These are phyloP conservation scores for Bradypus variegatus DNA, from an alignment of 2,797 vertebrate genomes.

Conservation along the genomic window DNA sequence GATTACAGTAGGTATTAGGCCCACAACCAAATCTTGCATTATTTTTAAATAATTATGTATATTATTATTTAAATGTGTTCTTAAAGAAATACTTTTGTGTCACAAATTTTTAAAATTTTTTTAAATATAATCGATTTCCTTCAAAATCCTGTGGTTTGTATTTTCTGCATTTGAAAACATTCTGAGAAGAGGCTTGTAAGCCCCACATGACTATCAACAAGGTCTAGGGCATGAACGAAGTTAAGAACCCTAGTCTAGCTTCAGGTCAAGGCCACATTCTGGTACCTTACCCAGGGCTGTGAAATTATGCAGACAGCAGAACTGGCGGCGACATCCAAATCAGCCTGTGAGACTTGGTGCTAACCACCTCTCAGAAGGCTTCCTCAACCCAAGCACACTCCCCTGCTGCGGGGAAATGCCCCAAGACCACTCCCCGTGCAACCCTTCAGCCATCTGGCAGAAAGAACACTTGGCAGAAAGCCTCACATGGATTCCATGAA, in stretches of 20 bases:
- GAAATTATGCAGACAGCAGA: background rate
- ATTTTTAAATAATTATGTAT: too few relatives aligned
- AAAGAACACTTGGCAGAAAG: background rate
- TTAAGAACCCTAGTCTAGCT: background rate
- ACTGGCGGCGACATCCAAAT: background rate
- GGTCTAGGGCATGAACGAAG: background rate
- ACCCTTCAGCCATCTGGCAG: background rate
- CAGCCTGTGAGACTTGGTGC: background rate
- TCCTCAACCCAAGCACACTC: background rate
- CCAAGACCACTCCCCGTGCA: background rate
- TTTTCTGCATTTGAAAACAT: slow-evolving; percentile 15
- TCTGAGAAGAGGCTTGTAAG: background rate
- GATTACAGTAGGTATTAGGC: background rate
- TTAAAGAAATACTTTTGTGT: background rate
- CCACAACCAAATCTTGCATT: background rate
- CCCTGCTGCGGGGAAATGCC: too few relatives aligned
- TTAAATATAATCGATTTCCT: background rate
- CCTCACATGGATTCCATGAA: background rate
- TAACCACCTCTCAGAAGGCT: background rate
- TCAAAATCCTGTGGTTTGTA: background rate
- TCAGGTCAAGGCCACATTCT: background rate
- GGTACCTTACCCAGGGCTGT: background rate
- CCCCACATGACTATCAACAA: background rate
- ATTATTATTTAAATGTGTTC: slow-evolving; percentile 10
- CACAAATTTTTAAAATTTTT: background rate